These are phyloP conservation scores for Arctia plantaginis DNA, from an alignment of 2,888 invertebrate genomes.

Conservation along the genomic window DNA sequence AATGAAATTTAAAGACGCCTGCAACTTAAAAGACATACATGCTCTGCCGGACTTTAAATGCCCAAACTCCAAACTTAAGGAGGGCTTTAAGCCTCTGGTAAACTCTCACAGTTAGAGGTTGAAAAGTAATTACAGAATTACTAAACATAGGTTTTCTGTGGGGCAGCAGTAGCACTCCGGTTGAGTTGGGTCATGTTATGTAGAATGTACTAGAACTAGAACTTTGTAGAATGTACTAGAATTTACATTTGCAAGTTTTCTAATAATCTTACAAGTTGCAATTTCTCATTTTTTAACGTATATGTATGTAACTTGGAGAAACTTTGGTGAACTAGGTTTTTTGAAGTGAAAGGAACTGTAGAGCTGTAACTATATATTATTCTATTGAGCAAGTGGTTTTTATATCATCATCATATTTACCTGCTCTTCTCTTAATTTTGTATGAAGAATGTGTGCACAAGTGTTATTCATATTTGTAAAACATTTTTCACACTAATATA, in stretches of 20 bases:
- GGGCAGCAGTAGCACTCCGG: background rate
- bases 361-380: background rate
- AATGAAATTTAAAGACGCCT: too few species aligned
- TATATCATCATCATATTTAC: background rate
- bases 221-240: background rate
- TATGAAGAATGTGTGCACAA: background rate
- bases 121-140: background rate
- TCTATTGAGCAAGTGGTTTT: background rate
- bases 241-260: background rate
- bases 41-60: background rate
- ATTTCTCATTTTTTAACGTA: background rate
- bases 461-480: background rate
- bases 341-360: background rate
- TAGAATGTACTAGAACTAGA: background rate
- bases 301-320: background rate
- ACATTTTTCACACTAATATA: background rate
- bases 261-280: background rate
- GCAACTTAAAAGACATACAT: background rate
- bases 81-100: background rate
- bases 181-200: background rate
- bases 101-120: background rate
- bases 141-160: background rate
- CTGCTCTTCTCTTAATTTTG: too few species aligned
- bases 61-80: background rate
- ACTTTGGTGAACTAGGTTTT: too few species aligned